Base-by-base conservation (phyloP, 2,113 vertebrate genomes). In the Motacilla alba region DNA sequence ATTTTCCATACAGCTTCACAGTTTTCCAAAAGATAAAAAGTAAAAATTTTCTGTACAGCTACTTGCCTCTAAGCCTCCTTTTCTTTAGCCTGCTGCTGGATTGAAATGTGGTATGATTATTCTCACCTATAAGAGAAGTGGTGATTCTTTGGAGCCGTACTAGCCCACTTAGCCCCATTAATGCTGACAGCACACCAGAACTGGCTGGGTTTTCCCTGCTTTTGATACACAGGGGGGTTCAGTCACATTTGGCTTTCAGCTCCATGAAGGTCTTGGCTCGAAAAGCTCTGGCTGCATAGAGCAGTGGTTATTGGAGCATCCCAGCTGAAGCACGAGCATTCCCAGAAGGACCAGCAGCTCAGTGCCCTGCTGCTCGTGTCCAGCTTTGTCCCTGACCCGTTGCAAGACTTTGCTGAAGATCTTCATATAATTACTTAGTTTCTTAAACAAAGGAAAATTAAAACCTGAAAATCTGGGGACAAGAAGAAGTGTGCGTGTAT, bases 271-370 rank as follows among this genome's bases (percentile, higher is more conserved):
- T 27, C 6, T 78, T 72, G 37, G 41, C 59, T 30, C 60, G n/a
- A 33, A 58, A 58, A 92, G n/a, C 13, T 70, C 33, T 59, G 35
- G 21, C 47, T 55, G 18, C 33, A 35, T 4, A 26, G 11, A 15
- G 20, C 30, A 76, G 27, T 23, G 31, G 14, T 62, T 44, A 56
- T 52, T 64, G 66, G 15, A 52, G 73, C 47, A 58, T 60, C 41
- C 31, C 18, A 31, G 14, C 9, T 27, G 50, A 43, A 74, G 62
- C 4, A 0, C 1, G 2, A 49, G 23, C 2, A 2, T 23, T 79
- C 31, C 41, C 3, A 1, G 26, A 30, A 83, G 22, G 64, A 64
- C 39, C 87, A 33, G 52, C 33, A 35, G 37, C 46, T 49, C 6
- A 3, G 24, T 2, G 14, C 27, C 52, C 60, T 37, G 43, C 55